Base-by-base conservation (phyloP, 2,797 vertebrate species). In the Neoniphon sammara region DNA sequence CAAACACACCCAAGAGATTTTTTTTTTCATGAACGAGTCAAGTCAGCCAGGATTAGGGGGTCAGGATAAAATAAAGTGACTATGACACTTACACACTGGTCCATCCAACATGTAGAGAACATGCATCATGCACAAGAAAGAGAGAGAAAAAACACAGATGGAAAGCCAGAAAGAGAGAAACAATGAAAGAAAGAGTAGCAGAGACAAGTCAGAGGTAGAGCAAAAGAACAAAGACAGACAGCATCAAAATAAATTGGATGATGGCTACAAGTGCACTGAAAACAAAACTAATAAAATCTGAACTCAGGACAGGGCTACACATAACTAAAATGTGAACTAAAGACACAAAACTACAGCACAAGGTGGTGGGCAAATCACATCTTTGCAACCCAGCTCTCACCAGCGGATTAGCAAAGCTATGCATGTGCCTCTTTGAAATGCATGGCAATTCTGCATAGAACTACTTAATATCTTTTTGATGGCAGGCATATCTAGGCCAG, bases 71-170 rank as follows among this genome's bases (percentile, higher is more conserved):
- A 70, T 61, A 56, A 61, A 69, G 52, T 20, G 67, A 82, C 50
- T n/a, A 54, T 65, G 54, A 87, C 87, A 97, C 96, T 97, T 97
- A 97, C 95, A 96, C 93, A 96, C 95, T 96, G 93, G 81, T 91
- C 86, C 91, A 15, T 84, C 84, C 77, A 66, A 83, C 93, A 95
- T 91, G 93, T 92, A 90, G 92, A 89, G 85, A 85, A 92, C 89
- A 93, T 94, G 93, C 92, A 92, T 67, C 93, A 83, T 89, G 91
- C 85, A 25, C 81, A 80, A 78, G 81, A 75, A 68, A 74, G n/a
- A 86, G 66, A 84, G 53, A 72, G 4, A 27, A 27, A 27, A 27
- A 27, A 77, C 72, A 75, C 54, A 44, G 58, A 58, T 30, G 56
- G 23, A 60, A 58, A 82, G 86, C 77, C 80, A 80, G 82, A 90